Conservation (phyloP, 1,140 invertebrate species). For the Parasteatoda tepidariorum region DNA sequence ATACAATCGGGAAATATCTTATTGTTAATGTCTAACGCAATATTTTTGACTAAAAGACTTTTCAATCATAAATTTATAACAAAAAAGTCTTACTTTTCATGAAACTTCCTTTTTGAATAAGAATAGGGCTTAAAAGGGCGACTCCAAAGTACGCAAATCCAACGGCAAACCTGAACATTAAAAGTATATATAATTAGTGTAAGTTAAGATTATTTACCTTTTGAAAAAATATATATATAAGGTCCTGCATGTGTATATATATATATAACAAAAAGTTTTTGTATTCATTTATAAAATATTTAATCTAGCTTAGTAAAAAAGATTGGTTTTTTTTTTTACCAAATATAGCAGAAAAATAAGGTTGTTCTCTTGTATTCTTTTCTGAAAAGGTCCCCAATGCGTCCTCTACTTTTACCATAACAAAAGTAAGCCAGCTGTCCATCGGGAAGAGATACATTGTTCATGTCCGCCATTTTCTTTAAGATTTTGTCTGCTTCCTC, state of each 20-base stretch:
- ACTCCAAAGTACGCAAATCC: slow-evolving; percentile 24
- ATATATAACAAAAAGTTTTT: no score
- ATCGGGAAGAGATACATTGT: not conserved
- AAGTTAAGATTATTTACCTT: no score
- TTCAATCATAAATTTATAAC: no score
- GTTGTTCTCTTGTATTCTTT: not conserved
- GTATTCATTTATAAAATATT: no score
- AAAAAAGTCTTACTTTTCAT: not conserved
- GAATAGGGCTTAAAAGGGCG: slow-evolving; percentile 11
- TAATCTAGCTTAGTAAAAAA: no score
- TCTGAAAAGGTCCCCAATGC: not conserved
- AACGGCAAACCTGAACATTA: slow-evolving; percentile 2
- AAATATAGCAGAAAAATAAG: not conserved
- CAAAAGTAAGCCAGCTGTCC: not conserved
- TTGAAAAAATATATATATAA: no score
- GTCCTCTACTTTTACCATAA: not conserved
- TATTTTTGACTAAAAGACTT: no score
- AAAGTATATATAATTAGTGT: no score
- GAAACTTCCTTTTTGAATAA: slow-evolving; percentile 6
- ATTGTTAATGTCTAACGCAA: no score
- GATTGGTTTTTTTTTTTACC: no score
- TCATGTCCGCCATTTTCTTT: not conserved
- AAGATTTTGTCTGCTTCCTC: not conserved
- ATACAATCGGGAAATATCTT: no score
- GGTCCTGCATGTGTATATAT: no score